These are phyloP conservation scores for Hyposmocoma kahamanoa DNA, from an alignment of 1,140 invertebrate species.

Conservation along the genomic window DNA sequence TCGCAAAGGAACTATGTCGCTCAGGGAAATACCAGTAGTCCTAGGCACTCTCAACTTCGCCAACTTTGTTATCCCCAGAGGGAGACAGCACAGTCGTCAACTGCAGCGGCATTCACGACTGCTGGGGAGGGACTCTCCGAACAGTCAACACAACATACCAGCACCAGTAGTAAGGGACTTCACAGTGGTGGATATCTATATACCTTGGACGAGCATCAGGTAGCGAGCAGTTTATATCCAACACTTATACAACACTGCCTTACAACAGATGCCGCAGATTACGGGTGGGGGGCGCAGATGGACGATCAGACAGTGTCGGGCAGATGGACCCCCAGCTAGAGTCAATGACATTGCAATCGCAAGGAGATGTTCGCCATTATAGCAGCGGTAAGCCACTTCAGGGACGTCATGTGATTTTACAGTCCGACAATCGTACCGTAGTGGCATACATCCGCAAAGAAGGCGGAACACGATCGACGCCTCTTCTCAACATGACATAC, in stretches of 20 bases:
- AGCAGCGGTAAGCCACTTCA: conserved; percentile 8
- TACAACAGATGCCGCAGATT: conserved; percentile 25
- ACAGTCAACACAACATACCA: too few relatives aligned
- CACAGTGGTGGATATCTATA: conserved; percentile 22
- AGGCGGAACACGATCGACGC: conserved; percentile 29
- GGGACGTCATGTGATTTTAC: conserved; percentile 19
- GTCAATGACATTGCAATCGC: conserved; percentile 22
- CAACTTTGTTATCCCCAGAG: conserved; percentile 64
- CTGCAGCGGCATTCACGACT: conserved; percentile 7
- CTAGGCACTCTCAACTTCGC: conserved; percentile 4
- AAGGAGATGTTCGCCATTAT: conserved; percentile 28
- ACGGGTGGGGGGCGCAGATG: conserved; percentile 22
- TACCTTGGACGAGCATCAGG: conserved; percentile 4
- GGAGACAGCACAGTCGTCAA: conserved; percentile 30
- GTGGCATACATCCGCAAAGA: conserved; percentile 30
- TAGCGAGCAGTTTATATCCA: conserved; percentile 5
- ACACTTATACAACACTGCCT: conserved; percentile 16
- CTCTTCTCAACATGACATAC: conserved; percentile 21
- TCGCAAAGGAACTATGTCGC: not conserved
- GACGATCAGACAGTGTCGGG: conserved; percentile 9
- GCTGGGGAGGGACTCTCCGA: too few relatives aligned
- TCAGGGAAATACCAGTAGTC: not conserved
- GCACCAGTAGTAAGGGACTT: too few relatives aligned
- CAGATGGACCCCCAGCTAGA: conserved; percentile 15
- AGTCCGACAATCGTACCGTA: conserved; percentile 31